Base-by-base conservation (phyloP, 2,888 invertebrate genomes). In the Xylocampa areola region DNA sequence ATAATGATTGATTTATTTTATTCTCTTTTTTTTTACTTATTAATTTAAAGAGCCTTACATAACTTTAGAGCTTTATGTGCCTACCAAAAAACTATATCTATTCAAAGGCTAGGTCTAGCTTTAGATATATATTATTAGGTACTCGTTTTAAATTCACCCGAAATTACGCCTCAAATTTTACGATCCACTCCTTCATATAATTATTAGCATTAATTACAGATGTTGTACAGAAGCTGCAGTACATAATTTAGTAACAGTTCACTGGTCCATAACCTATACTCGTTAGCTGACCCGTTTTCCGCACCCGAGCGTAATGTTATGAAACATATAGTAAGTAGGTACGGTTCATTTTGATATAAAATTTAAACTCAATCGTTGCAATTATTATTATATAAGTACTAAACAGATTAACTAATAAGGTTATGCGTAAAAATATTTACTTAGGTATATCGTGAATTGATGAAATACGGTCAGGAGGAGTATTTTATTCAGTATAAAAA, bases 141-240 rank as follows among this genome's bases (percentile, higher is more conserved):
- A 6, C 7, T 21, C 21, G 6, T 16, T 4, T 13, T 27, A 37
- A 57, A 21, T 29, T 14, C 21, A 30, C 35, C 2, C 23, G 37
- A 36, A 30, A 21, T 43, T 13, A 11, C 8, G 11, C 13, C 10
- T 11, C 7, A 17, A 10, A 5, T 5, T 37, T 43, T 36, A 50
- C 11, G 17, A 30, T 30, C 14, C 32, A 40, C 21, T 19, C n/a
- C n/a, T n/a, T n/a, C 23, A 13, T 3, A 17, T 39, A 33, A 39
- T 29, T 36, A 37, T 36, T 16, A 11, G 29, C 32, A 45, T 59
- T 29, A 29, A 25, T 59, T 30, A 51, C 43, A 47, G 37, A 67
- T 21, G 19, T 66, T 33, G 33, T 7, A 40, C 32, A 58, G 57
- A 36, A 36, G 17, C 13, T 25, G 19, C 14, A 13, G 2, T 6